These are phyloP conservation scores for Schlechtendalia chinensis DNA, from an alignment of 1,140 invertebrate genomes.

Conservation along the genomic window DNA sequence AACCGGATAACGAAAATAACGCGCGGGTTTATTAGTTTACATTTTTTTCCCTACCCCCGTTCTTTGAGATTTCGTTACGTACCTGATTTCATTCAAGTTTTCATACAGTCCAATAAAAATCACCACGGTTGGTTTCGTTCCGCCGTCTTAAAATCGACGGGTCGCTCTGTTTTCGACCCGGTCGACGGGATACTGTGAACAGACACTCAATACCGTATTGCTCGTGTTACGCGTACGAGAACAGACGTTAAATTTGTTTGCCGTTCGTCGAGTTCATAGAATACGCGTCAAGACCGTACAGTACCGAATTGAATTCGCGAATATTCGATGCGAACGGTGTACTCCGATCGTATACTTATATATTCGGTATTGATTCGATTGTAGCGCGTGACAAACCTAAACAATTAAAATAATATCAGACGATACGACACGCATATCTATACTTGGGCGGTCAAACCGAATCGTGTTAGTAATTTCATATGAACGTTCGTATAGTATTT, in stretches of 20 bases:
- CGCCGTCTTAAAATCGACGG: not conserved
- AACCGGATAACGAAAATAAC: not conserved
- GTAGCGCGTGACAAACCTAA: no score
- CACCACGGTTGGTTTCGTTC: not conserved
- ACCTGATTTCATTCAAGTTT: not conserved
- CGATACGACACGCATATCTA: no score
- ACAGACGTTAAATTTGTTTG: not conserved
- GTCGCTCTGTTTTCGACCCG: not conserved
- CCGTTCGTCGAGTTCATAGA: not conserved
- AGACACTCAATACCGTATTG: not conserved
- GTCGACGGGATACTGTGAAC: not conserved
- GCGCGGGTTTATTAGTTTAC: not conserved
- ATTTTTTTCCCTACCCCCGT: no score
- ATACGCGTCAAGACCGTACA: not conserved
- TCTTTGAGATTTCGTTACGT: no score
- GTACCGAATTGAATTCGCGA: not conserved
- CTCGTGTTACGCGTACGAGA: no score
- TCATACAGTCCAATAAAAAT: not conserved
- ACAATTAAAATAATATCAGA: no score
- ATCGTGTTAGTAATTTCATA: no score
- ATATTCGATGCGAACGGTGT: no score
- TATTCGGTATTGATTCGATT: no score
- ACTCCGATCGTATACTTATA: no score
- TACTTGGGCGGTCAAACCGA: no score
- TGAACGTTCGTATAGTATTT: no score